phyloP scores from a whole-genome alignment of 2,797 vertebrate species.

The Sebastes taczanowskii region DNA sequence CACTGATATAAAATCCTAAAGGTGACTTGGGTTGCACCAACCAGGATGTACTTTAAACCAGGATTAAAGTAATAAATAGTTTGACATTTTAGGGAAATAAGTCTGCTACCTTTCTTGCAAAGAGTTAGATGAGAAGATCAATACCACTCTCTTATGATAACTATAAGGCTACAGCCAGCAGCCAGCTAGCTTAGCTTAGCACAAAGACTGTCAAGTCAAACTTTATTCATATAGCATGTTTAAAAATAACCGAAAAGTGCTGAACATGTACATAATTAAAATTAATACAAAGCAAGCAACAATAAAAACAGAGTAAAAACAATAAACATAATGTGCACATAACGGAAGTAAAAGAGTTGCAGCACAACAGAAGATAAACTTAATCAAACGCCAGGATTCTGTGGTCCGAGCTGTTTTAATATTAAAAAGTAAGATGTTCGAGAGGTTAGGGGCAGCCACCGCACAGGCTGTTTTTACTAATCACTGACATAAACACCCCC shows the following conservation, averaged over 20 bases:
- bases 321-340: neutral
- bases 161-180: neutral
- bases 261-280: no score
- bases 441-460: no score
- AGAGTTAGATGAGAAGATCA: neutral
- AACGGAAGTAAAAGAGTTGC: no score
- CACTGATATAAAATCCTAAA: neutral
- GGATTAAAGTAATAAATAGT: neutral
- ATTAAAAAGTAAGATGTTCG: no score
- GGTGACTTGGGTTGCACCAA: neutral
- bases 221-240: neutral
- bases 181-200: neutral
- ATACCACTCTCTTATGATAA: neutral
- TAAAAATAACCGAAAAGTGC: neutral
- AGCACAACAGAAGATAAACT: no score
- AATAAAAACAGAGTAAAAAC: neutral
- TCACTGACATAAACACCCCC: no score
- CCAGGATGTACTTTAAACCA: neutral
- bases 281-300: no score
- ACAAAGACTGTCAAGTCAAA: neutral
- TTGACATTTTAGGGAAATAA: neutral
- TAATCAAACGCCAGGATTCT: no score
- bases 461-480: no score
- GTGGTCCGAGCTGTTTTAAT: no score
- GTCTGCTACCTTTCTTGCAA: neutral